These are phyloP conservation scores for Plemyria rubiginata DNA, from an alignment of 2,888 invertebrate genomes.

Conservation along the genomic window DNA sequence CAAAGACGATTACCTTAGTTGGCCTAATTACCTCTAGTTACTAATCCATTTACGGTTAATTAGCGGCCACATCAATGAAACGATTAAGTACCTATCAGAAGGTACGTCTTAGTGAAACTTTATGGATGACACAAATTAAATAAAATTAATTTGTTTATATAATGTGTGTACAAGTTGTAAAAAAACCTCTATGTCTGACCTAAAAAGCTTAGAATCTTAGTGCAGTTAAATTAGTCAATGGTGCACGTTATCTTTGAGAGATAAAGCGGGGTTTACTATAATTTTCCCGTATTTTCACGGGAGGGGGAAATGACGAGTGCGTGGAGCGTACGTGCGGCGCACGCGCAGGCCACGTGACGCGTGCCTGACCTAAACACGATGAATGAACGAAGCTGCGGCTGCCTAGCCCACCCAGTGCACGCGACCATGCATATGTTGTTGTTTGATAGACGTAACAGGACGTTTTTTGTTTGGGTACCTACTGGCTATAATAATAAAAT, in stretches of 20 bases:
- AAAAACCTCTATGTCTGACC: too few relatives aligned
- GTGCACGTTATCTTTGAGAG: neutral
- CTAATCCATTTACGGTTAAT: constrained; percentile 25
- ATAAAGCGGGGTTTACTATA: constrained; percentile 31
- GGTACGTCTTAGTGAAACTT: neutral
- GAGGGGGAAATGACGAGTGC: constrained; percentile 27
- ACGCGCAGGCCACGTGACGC: constrained; percentile 63
- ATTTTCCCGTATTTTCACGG: constrained; percentile 52
- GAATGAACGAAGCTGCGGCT: constrained; percentile 46
- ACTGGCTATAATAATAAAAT: neutral
- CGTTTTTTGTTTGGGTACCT: neutral
- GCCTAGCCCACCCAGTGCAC: constrained; percentile 13
- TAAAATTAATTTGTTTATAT: too few relatives aligned
- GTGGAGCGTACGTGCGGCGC: constrained; percentile 45
- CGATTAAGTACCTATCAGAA: constrained; percentile 2
- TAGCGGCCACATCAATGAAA: constrained; percentile 24
- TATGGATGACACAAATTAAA: neutral
- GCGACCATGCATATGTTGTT: constrained; percentile 18
- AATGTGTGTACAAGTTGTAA: too few relatives aligned
- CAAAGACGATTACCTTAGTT: constrained; percentile 21
- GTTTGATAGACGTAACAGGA: constrained; percentile 1
- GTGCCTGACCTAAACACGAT: constrained; percentile 43
- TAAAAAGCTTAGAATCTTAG: neutral
- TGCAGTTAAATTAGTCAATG: constrained; percentile 1
- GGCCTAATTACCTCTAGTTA: constrained; percentile 34